phyloP scores from a whole-genome alignment of 2,797 vertebrate genomes.

The Chaunax sp. region DNA sequence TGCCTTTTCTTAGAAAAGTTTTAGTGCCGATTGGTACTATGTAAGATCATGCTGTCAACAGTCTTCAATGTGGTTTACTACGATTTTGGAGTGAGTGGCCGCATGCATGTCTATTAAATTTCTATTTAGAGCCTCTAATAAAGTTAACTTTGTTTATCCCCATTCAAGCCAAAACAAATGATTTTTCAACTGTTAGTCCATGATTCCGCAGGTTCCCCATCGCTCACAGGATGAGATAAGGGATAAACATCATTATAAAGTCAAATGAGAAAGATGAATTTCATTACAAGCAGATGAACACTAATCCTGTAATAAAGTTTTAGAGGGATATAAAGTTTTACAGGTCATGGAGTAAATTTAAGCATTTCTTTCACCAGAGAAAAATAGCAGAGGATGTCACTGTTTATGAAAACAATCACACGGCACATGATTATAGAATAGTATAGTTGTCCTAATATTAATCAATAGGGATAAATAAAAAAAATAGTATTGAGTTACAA shows the following conservation, averaged over 20 bases:
- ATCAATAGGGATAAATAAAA: neutral
- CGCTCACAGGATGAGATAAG: constrained; percentile 28
- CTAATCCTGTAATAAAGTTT: constrained; percentile 51
- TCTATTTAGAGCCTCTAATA: constrained; percentile 27
- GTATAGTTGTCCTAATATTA: neutral
- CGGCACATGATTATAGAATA: neutral
- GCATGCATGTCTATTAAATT: constrained; percentile 9
- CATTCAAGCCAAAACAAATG: constrained; percentile 40
- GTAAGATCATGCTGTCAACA: no score
- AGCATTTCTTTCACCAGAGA: neutral
- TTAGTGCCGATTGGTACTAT: no score
- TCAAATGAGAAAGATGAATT: constrained; percentile 62
- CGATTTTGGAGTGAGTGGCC: neutral
- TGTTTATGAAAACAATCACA: neutral
- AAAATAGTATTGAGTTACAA: neutral
- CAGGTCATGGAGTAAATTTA: no score
- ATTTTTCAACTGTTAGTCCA: constrained; percentile 29
- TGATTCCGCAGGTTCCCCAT: constrained; percentile 15
- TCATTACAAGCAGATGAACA: constrained; percentile 26
- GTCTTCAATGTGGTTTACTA: no score
- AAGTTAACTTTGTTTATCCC: constrained; percentile 33
- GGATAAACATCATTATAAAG: constrained; percentile 57
- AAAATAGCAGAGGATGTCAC: no score
- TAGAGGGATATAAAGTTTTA: neutral
- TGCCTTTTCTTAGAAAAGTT: neutral